Evolutionary conservation across 1,140 invertebrate genomes (phyloP).

Genomic region (Papilio glaucus): DNA sequence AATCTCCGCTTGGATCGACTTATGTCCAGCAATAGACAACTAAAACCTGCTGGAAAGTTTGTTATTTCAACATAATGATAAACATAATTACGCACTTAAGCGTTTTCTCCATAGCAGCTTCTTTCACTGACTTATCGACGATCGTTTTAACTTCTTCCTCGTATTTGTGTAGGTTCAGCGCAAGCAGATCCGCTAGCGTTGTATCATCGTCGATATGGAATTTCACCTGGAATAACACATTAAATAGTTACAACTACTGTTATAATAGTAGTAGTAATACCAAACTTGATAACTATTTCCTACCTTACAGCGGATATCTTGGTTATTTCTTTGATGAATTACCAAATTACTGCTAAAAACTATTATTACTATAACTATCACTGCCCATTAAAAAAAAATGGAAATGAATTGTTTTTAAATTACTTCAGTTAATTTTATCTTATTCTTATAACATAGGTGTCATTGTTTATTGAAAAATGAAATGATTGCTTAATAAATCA

Average conservation of each 20-base stretch:
- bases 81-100: constrained; percentile 77
- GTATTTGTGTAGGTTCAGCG: constrained; percentile 94
- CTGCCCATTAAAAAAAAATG: no score
- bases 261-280: neutral
- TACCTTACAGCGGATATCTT: no score
- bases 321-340: neutral
- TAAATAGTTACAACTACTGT: neutral
- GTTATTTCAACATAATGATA: no score
- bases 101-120: constrained; percentile 97
- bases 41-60: no score
- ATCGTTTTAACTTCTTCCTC: constrained; percentile 98
- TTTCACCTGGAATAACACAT: constrained; percentile 80
- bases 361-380: no score
- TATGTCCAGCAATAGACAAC: neutral
- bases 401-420: no score
- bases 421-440: no score
- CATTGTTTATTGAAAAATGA: no score
- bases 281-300: no score
- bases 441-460: no score
- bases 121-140: constrained; percentile 97
- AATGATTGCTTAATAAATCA: no score
- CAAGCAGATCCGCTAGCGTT: constrained; percentile 93
- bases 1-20: no score
- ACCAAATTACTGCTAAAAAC: constrained; percentile 2
- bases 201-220: constrained; percentile 89